Base-by-base conservation (phyloP, 2,113 vertebrate genomes). In the Anguilla japonica region DNA sequence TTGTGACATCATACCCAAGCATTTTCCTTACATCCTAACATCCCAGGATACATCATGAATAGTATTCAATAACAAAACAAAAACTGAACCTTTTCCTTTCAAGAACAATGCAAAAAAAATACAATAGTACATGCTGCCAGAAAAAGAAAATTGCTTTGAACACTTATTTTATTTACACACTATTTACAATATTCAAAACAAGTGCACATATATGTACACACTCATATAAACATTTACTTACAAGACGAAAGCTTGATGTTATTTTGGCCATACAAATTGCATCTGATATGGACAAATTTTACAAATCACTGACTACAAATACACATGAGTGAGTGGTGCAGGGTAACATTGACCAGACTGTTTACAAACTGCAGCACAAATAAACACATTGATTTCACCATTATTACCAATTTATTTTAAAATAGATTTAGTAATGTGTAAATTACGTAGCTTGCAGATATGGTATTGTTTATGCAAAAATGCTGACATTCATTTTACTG, bases 121-220 rank as follows among this genome's bases (percentile, higher is more conserved):
- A 53, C 57, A 67, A 26, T 67, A 67, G 29, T 29, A 29, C 26
- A 34, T 34, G n/a, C n/a, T 75, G 6, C 26, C 71, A 75, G n/a
- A 75, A 34, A 75, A 75, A 34, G n/a, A 34, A 75, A 46, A 34
- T n/a, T 46, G 18, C n/a, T 57, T 88, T 85, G 82, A 43, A 83
- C 71, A 79, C 89, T 92, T 90, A 85, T 91, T 90, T 92, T 89
- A 90, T 87, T 88, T 89, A 91, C 71, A 75, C 71, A 75, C 4
- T 92, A 87, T 91, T 92, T 92, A 91, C 90, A 89, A 91, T 92
- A 89, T 91, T 90, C 92, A 94, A 93, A 93, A 53, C 50, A 75
- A 34, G 71, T n/a, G 71, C 0, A 75, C 26, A 34, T n/a, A 67
- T 75, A 75, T n/a, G n/a, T 34, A 75, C n/a, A 75, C 22, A 67